Conservation (phyloP, 1,140 invertebrate genomes). For the Drosophila punjabiensis region DNA sequence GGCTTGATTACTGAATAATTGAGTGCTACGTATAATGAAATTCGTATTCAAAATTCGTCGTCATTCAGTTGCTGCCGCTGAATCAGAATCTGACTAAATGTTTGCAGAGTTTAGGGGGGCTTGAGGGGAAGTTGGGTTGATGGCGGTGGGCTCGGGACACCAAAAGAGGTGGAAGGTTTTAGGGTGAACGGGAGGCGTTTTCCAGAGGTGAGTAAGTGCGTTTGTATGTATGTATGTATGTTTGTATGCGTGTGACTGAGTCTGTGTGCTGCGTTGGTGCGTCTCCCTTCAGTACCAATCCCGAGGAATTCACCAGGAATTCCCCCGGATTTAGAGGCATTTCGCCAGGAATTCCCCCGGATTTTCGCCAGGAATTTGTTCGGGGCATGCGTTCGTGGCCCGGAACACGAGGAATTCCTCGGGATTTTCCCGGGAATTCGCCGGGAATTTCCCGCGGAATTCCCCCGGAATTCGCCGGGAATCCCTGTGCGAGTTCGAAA, state of each 20-base stretch:
- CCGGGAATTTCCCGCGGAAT: too few species aligned
- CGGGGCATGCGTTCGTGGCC: too few species aligned
- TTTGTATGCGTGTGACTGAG: constrained; percentile 8
- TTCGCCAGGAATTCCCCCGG: too few species aligned
- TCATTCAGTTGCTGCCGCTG: constrained; percentile 62
- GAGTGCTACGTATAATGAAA: constrained; percentile 81
- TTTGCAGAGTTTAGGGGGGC: constrained; percentile 44
- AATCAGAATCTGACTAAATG: constrained; percentile 70
- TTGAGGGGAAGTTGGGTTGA: neutral
- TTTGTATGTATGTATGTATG: constrained; percentile 30
- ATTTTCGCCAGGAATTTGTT: too few species aligned
- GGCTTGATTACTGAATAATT: constrained; percentile 83
- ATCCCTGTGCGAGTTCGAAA: too few species aligned
- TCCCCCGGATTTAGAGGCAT: too few species aligned
- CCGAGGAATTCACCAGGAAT: too few species aligned
- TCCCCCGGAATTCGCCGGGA: too few species aligned
- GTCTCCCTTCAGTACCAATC: too few species aligned
- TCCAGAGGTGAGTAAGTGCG: constrained; percentile 42
- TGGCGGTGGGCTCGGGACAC: neutral
- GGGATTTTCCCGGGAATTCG: too few species aligned
- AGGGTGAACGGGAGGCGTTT: neutral
- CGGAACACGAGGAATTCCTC: too few species aligned
- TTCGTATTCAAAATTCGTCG: constrained; percentile 84
- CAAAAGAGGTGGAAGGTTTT: neutral
- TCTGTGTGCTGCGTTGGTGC: constrained; percentile 36